Evolutionary conservation across 1,140 invertebrate genomes (phyloP).

Genomic region (Sweltsa coloradensis): DNA sequence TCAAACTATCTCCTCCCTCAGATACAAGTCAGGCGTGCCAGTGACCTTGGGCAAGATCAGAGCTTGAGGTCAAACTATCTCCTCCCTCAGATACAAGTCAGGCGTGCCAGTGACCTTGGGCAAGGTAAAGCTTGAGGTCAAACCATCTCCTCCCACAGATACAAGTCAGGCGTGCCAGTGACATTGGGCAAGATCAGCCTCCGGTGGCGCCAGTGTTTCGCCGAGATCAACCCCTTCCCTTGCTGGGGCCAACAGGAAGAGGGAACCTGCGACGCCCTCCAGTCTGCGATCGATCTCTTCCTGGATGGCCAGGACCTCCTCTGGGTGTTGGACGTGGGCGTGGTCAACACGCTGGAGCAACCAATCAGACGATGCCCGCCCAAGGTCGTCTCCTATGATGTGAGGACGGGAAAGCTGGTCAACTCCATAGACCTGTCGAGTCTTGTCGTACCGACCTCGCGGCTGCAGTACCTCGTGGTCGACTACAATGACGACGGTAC

Average conservation of each 20-base stretch:
- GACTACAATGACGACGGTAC: constrained; percentile 29
- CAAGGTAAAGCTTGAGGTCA: constrained; percentile 30
- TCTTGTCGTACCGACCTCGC: constrained; percentile 10
- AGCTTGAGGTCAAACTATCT: no score
- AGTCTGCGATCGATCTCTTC: constrained; percentile 44
- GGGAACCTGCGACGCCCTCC: constrained; percentile 38
- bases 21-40: no score
- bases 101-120: constrained; percentile 42
- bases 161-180: constrained; percentile 36
- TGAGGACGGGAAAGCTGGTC: constrained; percentile 17
- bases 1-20: no score
- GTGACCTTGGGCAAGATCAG: no score
- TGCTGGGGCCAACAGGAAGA: constrained; percentile 46
- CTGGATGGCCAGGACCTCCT: constrained; percentile 38
- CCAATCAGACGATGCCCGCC: constrained; percentile 32
- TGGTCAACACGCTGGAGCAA: constrained; percentile 38
- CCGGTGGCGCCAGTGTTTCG: constrained; percentile 26
- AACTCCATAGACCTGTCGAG: constrained; percentile 8
- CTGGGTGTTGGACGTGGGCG: constrained; percentile 46
- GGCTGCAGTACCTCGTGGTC: constrained; percentile 44
- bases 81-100: constrained; percentile 34
- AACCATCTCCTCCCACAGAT: no score
- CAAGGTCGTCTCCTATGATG: constrained; percentile 32
- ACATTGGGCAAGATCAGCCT: constrained; percentile 36
- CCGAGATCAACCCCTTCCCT: constrained; percentile 36